Base-by-base conservation (phyloP, 2,113 vertebrate genomes). In the Neoarius graeffei region DNA sequence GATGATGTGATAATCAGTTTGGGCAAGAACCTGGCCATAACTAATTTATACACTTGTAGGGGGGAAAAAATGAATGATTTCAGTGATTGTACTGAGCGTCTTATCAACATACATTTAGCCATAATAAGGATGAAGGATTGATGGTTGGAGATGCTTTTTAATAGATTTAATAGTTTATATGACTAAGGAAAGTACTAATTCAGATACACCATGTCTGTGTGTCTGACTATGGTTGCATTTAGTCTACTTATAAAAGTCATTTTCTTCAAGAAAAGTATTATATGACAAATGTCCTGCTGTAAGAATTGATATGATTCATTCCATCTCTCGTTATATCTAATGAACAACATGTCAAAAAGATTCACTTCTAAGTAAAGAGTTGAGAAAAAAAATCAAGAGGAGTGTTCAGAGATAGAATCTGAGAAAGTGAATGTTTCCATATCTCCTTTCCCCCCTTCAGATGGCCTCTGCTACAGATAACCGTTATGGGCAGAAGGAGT, bases 401-500 rank as follows among this genome's bases (percentile, higher is more conserved):
- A 48, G n/a, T 3, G 10, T n/a, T 69, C 54, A 5, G 13, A 27
- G 60, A 64, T 42, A 48, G 25, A 66, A 48, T 67, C 3, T 4
- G 10, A 62, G 30, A 15, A 7, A 10, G 30, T 1, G 25, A 35
- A 57, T 69, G 20, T 52, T 76, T 79, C 52, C 8, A 52, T 23
- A 20, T 52, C 19, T 56, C 4, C 48, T 52, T n/a, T 84, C 35
- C 19, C 19, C 85, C 82, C 35, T 27, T 7, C 90, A 99, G 98
- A 99, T 99, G 98, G 98, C 98, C 92, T 98, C 98, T 15, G 97
- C 97, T 91, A 95, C 93, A 93, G 97, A 98, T 57, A 94, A 96
- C 90, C 96, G 96, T 93, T 97, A 96, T 60, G 97, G 97, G 87
- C 96, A 97, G 92, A 98, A 97, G 92, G 97, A 99, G 93, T 96